Evolutionary conservation across 35 echinoderm and acorn worm species (phyloP).

Genomic region (Apostichopus californicus): DNA sequence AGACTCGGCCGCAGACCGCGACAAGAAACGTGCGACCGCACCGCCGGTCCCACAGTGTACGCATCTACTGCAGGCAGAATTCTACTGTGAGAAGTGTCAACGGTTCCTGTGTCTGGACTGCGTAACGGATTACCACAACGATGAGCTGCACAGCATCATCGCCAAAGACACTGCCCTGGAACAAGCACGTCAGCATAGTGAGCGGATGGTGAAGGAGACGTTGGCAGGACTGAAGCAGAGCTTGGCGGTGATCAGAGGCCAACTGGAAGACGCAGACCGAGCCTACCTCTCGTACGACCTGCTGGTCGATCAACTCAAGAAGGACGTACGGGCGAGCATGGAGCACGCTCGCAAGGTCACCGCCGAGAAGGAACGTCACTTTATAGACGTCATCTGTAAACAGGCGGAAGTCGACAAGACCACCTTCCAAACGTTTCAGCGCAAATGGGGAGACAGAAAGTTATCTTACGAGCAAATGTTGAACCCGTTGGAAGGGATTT

Average conservation of each 20-base stretch:
- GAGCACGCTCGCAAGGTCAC: not conserved
- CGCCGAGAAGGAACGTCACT: not conserved
- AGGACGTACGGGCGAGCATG: not conserved
- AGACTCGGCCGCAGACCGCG: not conserved
- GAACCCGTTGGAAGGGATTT: not conserved
- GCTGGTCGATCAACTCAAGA: not conserved
- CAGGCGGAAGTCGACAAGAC: not conserved
- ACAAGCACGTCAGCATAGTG: not conserved
- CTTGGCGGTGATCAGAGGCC: too few species aligned
- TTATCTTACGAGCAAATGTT: not conserved
- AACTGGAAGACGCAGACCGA: not conserved
- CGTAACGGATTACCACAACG: not conserved
- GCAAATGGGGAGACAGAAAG: not conserved
- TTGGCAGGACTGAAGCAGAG: not conserved
- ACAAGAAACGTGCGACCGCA: not conserved
- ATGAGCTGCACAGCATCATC: not conserved
- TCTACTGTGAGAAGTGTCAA: slow-evolving; percentile 16
- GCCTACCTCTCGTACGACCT: not conserved
- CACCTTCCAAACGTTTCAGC: not conserved
- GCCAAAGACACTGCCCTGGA: slow-evolving; percentile 7
- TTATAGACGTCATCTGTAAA: not conserved
- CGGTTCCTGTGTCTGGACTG: not conserved
- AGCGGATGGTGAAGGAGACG: not conserved
- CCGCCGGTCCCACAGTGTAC: not conserved
- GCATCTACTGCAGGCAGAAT: not conserved